A percentile compares a stretch with the other conserved stretches of the same genome.
These are phyloP conservation scores for Amyelois transitella DNA, from an alignment of 1,140 invertebrate species.

Conservation along the genomic window DNA sequence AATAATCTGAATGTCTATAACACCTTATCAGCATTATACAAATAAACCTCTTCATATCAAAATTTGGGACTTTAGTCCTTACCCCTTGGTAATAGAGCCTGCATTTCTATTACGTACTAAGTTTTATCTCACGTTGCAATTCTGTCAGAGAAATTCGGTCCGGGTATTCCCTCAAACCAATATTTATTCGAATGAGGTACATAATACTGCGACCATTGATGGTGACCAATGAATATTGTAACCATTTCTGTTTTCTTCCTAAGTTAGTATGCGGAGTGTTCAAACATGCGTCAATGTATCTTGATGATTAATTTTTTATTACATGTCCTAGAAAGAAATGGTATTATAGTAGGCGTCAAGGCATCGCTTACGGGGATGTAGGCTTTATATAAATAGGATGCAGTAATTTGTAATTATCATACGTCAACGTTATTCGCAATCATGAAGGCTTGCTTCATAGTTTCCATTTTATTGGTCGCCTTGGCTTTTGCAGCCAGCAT, in stretches of 20 bases:
- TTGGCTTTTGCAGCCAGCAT: background rate
- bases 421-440: background rate
- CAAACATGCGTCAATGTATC: background rate
- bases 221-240: background rate
- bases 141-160: slow-evolving; percentile 48
- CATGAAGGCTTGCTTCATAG: background rate
- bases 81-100: slow-evolving; percentile 19
- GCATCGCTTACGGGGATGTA: too few relatives aligned
- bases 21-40: background rate
- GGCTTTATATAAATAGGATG: background rate
- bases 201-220: slow-evolving; percentile 1
- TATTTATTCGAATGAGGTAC: slow-evolving; percentile 30
- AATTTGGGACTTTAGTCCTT: slow-evolving; percentile 26
- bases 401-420: background rate
- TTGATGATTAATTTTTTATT: background rate
- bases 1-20: background rate
- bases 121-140: slow-evolving; percentile 47
- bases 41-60: background rate
- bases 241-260: background rate
- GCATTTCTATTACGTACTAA: slow-evolving; percentile 30
- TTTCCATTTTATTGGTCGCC: background rate
- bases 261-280: background rate
- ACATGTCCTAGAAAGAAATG: background rate
- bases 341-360: background rate
- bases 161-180: slow-evolving; percentile 52